phyloP scores from a whole-genome alignment of 2,113 vertebrate species.

The Hydropotes inermis region DNA sequence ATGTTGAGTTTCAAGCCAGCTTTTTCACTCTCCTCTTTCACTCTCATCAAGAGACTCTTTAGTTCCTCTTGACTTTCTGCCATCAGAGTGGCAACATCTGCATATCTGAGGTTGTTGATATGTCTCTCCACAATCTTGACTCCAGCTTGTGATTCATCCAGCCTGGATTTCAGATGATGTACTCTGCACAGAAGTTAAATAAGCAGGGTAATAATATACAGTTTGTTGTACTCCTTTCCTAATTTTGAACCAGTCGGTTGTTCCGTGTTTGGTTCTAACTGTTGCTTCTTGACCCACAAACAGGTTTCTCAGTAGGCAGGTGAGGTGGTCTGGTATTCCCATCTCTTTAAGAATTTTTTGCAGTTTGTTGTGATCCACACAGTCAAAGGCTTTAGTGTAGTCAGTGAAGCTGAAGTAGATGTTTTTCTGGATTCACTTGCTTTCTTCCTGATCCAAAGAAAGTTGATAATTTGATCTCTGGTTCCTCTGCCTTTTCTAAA shows the following conservation, averaged over 20 bases:
- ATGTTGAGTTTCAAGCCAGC: not conserved
- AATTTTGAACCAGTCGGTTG: not conserved
- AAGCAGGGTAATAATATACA: not conserved
- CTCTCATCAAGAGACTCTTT: not conserved
- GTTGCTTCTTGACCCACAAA: not conserved
- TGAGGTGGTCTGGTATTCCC: not conserved
- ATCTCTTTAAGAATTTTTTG: not conserved
- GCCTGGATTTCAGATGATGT: not conserved
- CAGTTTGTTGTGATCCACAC: not conserved
- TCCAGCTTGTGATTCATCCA: not conserved
- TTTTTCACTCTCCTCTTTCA: not conserved
- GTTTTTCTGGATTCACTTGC: not conserved
- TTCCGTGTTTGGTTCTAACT: not conserved
- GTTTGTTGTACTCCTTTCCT: not conserved
- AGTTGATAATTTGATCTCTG: not conserved
- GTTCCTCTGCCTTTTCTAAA: not conserved
- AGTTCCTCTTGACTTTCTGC: not conserved
- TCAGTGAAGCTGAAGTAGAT: not conserved
- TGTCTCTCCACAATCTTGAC: not conserved
- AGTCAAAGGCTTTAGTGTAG: not conserved
- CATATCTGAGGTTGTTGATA: not conserved
- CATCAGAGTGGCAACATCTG: not conserved
- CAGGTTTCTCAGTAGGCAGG: not conserved
- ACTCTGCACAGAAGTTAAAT: not conserved
- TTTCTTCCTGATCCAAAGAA: not conserved